phyloP scores from a whole-genome alignment of 1,140 invertebrate genomes.

The Heliconius melpomene region DNA sequence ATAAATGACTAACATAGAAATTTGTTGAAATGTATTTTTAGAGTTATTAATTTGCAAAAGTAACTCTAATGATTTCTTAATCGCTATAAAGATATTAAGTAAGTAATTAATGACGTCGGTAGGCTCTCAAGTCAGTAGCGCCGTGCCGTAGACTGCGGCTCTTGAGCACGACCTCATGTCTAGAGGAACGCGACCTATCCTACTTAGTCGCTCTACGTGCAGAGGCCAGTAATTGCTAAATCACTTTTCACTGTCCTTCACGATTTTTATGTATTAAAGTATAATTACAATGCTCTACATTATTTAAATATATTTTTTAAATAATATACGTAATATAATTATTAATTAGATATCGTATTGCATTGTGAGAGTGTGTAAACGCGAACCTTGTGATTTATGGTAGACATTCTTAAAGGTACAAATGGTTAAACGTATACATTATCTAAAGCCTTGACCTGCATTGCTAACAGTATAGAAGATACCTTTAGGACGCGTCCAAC shows the following conservation, averaged over 20 bases:
- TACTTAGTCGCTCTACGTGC: conserved; percentile 14
- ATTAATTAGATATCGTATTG: no score
- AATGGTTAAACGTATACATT: conserved; percentile 42
- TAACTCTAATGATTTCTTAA: not conserved
- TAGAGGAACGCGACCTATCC: conserved; percentile 27
- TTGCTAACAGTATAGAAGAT: conserved; percentile 52
- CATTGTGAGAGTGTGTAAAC: no score
- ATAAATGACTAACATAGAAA: no score
- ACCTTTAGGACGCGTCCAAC: conserved; percentile 5
- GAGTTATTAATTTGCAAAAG: not conserved
- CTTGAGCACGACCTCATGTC: conserved; percentile 21
- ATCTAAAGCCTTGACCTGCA: conserved; percentile 62
- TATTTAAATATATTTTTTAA: no score
- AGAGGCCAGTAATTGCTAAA: conserved; percentile 4
- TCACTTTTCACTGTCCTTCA: conserved; percentile 7
- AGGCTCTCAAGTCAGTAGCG: conserved; percentile 12
- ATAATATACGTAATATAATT: no score
- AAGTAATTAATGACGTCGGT: not conserved
- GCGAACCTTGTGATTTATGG: no score
- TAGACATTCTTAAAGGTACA: conserved; percentile 7
- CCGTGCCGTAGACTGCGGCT: conserved; percentile 3
- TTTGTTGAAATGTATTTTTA: no score
- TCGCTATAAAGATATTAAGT: not conserved
- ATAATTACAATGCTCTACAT: not conserved
- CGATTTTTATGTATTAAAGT: not conserved